Percentiles rank a stretch among this genome's conserved stretches.
These are phyloP conservation scores for Plectrocnemia conspersa DNA, from an alignment of 1,140 invertebrate species.

Conservation along the genomic window DNA sequence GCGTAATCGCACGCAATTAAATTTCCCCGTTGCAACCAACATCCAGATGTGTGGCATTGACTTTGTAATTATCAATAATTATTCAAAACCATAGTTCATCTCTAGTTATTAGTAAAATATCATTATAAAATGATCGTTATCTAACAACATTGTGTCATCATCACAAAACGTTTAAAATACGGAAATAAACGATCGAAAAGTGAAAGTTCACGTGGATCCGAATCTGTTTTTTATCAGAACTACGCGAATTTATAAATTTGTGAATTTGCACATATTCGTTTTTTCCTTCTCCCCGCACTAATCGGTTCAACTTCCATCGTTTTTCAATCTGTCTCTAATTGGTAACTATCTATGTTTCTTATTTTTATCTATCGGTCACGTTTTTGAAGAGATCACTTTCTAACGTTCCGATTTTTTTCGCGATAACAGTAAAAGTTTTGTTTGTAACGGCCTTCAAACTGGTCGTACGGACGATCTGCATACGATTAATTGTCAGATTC, in stretches of 20 bases:
- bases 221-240: not conserved
- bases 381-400: slow-evolving; percentile 4
- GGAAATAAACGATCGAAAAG: too few relatives aligned
- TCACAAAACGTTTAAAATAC: too few relatives aligned
- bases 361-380: slow-evolving; percentile 9
- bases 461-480: not conserved
- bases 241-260: not conserved
- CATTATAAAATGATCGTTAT: too few relatives aligned
- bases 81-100: too few relatives aligned
- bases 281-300: not conserved
- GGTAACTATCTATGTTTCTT: too few relatives aligned
- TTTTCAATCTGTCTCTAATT: not conserved
- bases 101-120: too few relatives aligned
- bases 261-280: not conserved
- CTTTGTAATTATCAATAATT: too few relatives aligned
- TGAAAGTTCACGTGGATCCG: too few relatives aligned
- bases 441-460: slow-evolving; percentile 1
- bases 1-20: too few relatives aligned
- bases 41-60: too few relatives aligned
- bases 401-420: slow-evolving; percentile 1
- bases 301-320: not conserved
- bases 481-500: not conserved
- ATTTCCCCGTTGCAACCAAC: too few relatives aligned
- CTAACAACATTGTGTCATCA: too few relatives aligned
- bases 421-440: slow-evolving; percentile 2